Conservation (phyloP, 2,888 invertebrate genomes). For the Hirudinaria manillensis region DNA sequence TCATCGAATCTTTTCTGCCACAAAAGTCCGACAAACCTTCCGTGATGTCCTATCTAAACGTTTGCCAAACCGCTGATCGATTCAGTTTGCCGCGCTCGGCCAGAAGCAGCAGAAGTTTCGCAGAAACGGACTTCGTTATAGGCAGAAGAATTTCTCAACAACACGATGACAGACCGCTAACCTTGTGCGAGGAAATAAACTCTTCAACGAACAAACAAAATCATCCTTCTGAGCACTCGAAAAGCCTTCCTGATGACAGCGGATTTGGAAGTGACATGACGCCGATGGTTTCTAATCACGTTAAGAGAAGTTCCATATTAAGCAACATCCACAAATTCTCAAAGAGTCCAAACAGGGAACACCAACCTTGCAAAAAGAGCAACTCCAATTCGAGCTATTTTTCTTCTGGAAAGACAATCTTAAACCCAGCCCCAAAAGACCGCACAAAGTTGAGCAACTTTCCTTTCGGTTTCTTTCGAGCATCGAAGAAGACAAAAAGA, state of each 20-base stretch:
- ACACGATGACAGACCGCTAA: neutral
- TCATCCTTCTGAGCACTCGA: neutral
- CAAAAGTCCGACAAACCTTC: too few species aligned
- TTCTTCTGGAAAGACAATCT: neutral
- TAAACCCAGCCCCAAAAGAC: neutral
- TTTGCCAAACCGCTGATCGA: too few species aligned
- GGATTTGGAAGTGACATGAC: conserved; percentile 9
- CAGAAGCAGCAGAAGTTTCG: too few species aligned
- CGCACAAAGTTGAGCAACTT: conserved; percentile 1
- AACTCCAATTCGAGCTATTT: neutral
- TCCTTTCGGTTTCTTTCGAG: conserved; percentile 16
- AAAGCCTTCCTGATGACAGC: conserved; percentile 6
- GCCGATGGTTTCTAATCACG: neutral
- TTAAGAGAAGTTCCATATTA: too few species aligned
- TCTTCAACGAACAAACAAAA: neutral
- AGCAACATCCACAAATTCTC: too few species aligned
- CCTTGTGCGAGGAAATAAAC: neutral
- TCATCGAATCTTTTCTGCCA: too few species aligned
- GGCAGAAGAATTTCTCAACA: neutral
- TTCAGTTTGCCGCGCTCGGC: too few species aligned
- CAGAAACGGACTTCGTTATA: neutral
- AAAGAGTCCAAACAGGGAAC: neutral
- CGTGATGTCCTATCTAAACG: too few species aligned
- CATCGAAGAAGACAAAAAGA: neutral
- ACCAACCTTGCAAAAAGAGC: neutral